These are phyloP conservation scores for Indicator maculatus DNA, from an alignment of 2,113 vertebrate genomes.

Conservation along the genomic window DNA sequence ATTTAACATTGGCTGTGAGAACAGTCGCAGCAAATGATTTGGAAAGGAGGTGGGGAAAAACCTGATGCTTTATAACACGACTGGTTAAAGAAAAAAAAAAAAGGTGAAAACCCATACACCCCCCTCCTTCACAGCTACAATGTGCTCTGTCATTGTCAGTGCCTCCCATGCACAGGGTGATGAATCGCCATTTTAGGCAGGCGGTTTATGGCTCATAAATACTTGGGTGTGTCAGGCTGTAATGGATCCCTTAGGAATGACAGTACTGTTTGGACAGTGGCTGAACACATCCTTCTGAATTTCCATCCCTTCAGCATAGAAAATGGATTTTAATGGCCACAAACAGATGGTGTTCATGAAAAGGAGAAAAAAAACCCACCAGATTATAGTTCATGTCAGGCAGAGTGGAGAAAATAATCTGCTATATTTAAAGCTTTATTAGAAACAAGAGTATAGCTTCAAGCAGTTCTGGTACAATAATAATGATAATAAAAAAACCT, in stretches of 20 bases:
- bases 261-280: constrained; percentile 57
- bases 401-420: constrained; percentile 40
- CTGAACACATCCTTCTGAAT: constrained; percentile 48
- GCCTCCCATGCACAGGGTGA: constrained; percentile 24
- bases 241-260: constrained; percentile 68
- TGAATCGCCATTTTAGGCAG: constrained; percentile 63
- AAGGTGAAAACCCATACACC: neutral
- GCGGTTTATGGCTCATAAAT: constrained; percentile 71
- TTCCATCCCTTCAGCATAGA: constrained; percentile 55
- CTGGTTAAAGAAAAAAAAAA: neutral
- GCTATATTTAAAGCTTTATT: constrained; percentile 40
- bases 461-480: neutral
- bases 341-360: constrained; percentile 69
- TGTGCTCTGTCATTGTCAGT: constrained; percentile 44
- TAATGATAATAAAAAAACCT: neutral
- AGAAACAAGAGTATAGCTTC: constrained; percentile 11
- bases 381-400: constrained; percentile 47
- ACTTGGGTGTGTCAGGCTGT: constrained; percentile 68
- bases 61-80: neutral
- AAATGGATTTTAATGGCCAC: constrained; percentile 73
- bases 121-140: neutral
- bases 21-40: neutral
- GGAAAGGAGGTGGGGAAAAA: neutral
- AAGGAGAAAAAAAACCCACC: neutral
- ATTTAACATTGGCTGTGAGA: constrained; percentile 21